Evolutionary conservation across 2,888 invertebrate species (phyloP), one percentile per base, ranked within the genome.

Genomic region (Nomada goodeniana): DNA sequence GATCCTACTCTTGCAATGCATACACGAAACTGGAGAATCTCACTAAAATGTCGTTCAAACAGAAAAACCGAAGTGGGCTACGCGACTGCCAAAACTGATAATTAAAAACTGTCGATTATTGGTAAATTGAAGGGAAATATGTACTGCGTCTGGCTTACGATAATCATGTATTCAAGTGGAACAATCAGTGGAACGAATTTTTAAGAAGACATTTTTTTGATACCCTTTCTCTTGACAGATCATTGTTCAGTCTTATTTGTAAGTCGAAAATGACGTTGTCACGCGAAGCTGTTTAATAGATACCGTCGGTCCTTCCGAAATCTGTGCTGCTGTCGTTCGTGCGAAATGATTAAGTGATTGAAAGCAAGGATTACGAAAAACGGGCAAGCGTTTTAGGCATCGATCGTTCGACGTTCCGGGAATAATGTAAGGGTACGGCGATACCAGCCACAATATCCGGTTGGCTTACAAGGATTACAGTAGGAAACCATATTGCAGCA

Each of bases 391-490:
- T 44, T 63, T 57, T 50, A 53, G 52, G 13, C 75, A 82, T 86
- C 81, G 83, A 85, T 86, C 53, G 74, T 44, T 20, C 60, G 61
- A 77, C 70, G 74, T 77, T 55, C 52, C 69, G 57, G 26, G 71
- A 79, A 57, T 76, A 74, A 61, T 69, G 57, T 47, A 42, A 52
- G 57, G 44, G 23, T 42, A n/a, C 70, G 42, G 44, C 20, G 69
- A 36, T 69, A 60, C 65, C 50, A 11, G 23, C 11, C 47, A 50
- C 63, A 52, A 72, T 80, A 85, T 76, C 80, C 59, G 53, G 15
- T 61, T 64, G 63, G 78, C 77, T 75, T 65, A 64, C 44, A 9
- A 61, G 72, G 76, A 84, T 86, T 82, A 83, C 57, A 44, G 64
- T 44, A 65, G 55, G 69, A 77, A 75, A 83, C 63, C 70, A 42